phyloP scores from a whole-genome alignment of 2,113 vertebrate genomes.

The Leuciscus idus region DNA sequence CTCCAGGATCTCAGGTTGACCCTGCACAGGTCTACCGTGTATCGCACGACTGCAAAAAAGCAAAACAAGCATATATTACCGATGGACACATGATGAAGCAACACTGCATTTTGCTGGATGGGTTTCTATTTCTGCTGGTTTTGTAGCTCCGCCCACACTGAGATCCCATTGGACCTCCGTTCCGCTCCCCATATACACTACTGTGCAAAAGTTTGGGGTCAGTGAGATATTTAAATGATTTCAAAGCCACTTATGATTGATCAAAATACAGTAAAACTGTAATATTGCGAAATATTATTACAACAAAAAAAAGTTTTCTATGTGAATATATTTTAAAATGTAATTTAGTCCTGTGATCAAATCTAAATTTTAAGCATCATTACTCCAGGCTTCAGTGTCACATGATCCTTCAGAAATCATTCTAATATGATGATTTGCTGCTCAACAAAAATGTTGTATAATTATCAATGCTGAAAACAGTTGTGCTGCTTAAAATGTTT shows the following conservation, averaged over 20 bases:
- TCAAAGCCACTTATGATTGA: background rate
- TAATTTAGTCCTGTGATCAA: too few relatives aligned
- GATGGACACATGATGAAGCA: background rate
- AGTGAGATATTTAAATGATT: background rate
- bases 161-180: background rate
- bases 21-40: background rate
- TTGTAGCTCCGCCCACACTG: background rate
- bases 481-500: background rate
- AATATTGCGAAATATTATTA: background rate
- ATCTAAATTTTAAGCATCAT: background rate
- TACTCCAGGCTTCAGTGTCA: background rate
- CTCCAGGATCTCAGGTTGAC: constrained; percentile 17
- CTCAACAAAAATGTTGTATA: background rate
- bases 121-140: background rate
- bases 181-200: background rate
- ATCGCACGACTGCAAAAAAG: background rate
- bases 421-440: background rate
- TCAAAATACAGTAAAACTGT: background rate
- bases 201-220: too few relatives aligned
- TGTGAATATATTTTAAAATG: background rate
- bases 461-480: background rate
- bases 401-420: background rate
- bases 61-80: constrained; percentile 19
- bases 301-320: background rate
- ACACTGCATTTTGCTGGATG: background rate